Conservation (phyloP, 2,888 invertebrate species). For the Cryptophagus acutangulus region DNA sequence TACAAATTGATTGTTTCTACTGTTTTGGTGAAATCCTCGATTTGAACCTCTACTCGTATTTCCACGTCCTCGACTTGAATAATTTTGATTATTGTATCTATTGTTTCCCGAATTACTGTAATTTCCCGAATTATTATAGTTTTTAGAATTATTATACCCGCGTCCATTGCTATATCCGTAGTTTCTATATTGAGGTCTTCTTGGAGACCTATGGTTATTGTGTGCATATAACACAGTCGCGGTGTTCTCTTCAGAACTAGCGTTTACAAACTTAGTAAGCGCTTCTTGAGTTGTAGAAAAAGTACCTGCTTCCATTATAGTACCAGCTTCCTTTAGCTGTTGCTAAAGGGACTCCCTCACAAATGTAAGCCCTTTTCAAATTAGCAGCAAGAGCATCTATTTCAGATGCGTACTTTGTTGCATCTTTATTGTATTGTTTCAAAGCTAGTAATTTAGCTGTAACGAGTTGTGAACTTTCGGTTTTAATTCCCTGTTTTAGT, state of each 20-base stretch:
- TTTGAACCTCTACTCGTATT: no score
- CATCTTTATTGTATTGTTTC: constrained; percentile 9
- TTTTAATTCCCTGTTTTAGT: constrained; percentile 11
- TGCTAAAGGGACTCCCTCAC: constrained; percentile 12
- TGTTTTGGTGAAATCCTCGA: background rate
- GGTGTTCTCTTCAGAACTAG: no score
- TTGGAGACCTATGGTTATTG: background rate
- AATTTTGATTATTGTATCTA: background rate
- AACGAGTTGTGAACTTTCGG: constrained; percentile 6
- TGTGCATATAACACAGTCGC: background rate
- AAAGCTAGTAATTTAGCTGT: constrained; percentile 4
- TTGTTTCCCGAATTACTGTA: background rate
- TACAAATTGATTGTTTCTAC: background rate
- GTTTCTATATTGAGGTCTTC: background rate
- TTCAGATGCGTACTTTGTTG: constrained; percentile 8
- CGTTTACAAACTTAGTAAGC: constrained; percentile 13
- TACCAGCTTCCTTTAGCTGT: constrained; percentile 8
- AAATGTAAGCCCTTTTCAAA: constrained; percentile 11
- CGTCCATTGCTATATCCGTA: background rate
- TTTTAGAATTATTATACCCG: no score
- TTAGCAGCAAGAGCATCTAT: constrained; percentile 7
- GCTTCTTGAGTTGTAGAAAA: constrained; percentile 10
- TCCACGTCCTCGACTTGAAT: background rate
- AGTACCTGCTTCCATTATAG: constrained; percentile 12
- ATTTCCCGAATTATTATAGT: no score